These are phyloP conservation scores for Ictalurus furcatus DNA, from an alignment of 2,113 vertebrate genomes.

Conservation along the genomic window DNA sequence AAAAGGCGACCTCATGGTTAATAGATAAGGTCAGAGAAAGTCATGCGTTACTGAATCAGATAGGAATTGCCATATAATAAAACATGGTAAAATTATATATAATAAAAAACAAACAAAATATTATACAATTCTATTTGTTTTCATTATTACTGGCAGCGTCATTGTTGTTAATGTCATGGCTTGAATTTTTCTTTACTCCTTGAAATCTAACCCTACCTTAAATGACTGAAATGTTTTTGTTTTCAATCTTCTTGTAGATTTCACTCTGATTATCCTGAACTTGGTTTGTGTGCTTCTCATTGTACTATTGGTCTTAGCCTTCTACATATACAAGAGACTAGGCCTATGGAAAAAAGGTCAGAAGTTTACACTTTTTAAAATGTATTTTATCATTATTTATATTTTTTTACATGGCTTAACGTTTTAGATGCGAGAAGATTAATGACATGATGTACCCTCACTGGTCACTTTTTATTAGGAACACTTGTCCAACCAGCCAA, in stretches of 20 bases:
- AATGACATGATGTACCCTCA: no score
- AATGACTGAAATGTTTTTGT: background rate
- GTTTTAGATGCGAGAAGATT: no score
- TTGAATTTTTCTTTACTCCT: background rate
- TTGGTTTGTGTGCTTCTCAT: background rate
- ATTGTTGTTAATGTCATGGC: background rate
- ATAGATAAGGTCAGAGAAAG: background rate
- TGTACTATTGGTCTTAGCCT: background rate
- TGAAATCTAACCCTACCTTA: background rate
- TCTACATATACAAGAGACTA: slow-evolving; percentile 14
- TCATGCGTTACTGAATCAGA: background rate
- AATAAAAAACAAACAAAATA: background rate
- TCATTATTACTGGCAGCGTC: background rate
- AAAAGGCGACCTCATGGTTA: background rate
- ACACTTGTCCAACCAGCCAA: no score
- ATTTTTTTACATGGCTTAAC: no score
- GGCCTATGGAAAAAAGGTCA: background rate
- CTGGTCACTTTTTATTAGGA: no score
- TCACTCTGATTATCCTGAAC: background rate
- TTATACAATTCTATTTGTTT: background rate
- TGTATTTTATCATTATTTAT: no score
- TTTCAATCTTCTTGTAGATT: background rate
- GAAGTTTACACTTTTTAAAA: background rate
- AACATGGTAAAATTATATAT: background rate
- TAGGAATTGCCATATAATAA: background rate